Evolutionary conservation across 1,140 invertebrate genomes (phyloP), one percentile per base, ranked within the genome.

Genomic region (Calephelis virginiensis): DNA sequence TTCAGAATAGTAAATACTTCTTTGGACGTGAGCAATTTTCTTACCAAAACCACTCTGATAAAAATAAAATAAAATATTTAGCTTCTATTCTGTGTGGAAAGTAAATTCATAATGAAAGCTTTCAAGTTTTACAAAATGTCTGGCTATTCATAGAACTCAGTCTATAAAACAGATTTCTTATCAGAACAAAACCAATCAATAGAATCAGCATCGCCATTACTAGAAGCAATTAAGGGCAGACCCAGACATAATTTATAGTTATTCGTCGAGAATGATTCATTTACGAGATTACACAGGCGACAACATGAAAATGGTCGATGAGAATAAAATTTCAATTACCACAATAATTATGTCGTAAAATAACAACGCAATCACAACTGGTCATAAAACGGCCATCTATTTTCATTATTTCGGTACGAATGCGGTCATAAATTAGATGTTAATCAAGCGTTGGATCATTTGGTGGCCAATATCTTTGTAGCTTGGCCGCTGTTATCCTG

Each of bases 401-500:
- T 71, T 74, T 73, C 69, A 75, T 73, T 72, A 73, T 69, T 67
- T 72, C 70, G 59, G 63, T 59, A 43, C 70, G 63, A 68, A 67
- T 68, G 73, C 65, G 67, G 70, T 67, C 61, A 71, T 78, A 74
- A 76, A 74, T 78, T 74, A 72, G 74, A 78, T 78, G 76, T 75
- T 78, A 78, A 78, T 78, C 76, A 73, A 68, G 67, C 50, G 59
- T 49, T 49, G 63, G 59, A 62, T 66, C 63, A 62, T 66, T 65
- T 53, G 53, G 60, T 61, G 56, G 63, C 64, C 61, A 66, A 71
- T 72, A 75, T 77, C 50, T 53, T 74, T 47, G 63, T 64, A 50
- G 48, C 53, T 64, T 64, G 37, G 45, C n/a, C 17, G n/a, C 37
- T 37, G 60, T 64, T 64, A 64, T 50, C 49, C 13, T 53, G 63